These are phyloP conservation scores for Mormoops blainvillei DNA, from an alignment of 2,113 vertebrate genomes.

Conservation along the genomic window DNA sequence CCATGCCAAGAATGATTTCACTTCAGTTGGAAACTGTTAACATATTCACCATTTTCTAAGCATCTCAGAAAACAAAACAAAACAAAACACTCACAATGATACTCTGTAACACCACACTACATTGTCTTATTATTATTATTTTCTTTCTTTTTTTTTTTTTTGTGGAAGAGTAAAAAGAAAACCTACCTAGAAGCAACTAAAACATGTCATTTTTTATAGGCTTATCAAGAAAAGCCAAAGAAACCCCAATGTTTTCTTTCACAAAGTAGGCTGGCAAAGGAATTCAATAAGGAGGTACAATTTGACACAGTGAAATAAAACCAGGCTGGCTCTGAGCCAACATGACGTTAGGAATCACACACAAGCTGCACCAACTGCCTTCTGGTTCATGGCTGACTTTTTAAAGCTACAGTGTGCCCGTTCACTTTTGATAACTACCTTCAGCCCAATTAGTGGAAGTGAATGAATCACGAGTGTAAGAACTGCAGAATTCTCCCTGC, in stretches of 20 bases:
- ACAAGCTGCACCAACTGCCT: constrained; percentile 76
- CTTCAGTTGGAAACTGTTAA: constrained; percentile 68
- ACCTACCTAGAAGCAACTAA: constrained; percentile 81
- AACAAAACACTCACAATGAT: constrained; percentile 58
- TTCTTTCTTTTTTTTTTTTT: neutral
- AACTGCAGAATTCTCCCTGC: neutral
- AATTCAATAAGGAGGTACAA: constrained; percentile 78
- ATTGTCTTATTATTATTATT: constrained; percentile 55
- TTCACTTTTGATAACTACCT: constrained; percentile 59
- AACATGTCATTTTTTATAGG: constrained; percentile 75
- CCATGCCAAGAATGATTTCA: constrained; percentile 53
- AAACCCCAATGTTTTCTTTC: constrained; percentile 78
- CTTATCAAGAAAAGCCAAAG: constrained; percentile 78
- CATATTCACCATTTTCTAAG: constrained; percentile 68
- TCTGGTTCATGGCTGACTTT: constrained; percentile 79
- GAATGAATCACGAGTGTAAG: neutral
- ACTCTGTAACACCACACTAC: constrained; percentile 64
- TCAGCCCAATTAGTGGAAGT: constrained; percentile 10
- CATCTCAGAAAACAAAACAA: constrained; percentile 64
- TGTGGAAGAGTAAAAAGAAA: constrained; percentile 70
- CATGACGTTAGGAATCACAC: constrained; percentile 76
- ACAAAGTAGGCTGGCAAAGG: constrained; percentile 78
- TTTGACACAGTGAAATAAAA: constrained; percentile 77
- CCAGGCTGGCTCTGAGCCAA: constrained; percentile 77
- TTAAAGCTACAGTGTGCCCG: constrained; percentile 79